Base-by-base conservation (phyloP, 2,888 invertebrate species). In the Byasa hedistus region DNA sequence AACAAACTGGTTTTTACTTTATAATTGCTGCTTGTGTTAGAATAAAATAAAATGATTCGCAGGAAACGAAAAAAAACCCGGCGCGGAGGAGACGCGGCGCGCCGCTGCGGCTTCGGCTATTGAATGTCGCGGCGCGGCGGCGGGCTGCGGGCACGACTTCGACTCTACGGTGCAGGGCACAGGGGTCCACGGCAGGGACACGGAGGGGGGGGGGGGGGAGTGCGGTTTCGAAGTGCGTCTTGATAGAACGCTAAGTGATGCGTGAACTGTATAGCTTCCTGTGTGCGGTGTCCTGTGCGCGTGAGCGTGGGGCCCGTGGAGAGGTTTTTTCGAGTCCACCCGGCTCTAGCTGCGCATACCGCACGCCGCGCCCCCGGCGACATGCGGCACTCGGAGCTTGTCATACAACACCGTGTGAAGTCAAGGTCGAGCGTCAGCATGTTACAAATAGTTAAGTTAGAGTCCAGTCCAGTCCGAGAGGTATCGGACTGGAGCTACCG, bases 171-270 rank as follows among this genome's bases (percentile, higher is more conserved):
- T 19, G 0, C 5, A 24, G 1, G 8, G 3, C 36, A 51, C 51
- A 63, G 44, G 59, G 8, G 23, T 62, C 21, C 5, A 44, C n/a
- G 36, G 48, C 48, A 17, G 32, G 32, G 32, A 44, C 19, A 27
- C 12, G n/a, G 17, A 8, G 21, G 36, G 27, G 8, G 7, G 15
- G 57, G 59, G 32, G 58, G 21, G 0, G 59, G 2, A 24, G 56
- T 67, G 67, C 24, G 67, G 67, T 63, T 62, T 57, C 27, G 55
- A 60, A 63, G n/a, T 63, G 56, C 56, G 63, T 56, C 63, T 55
- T 59, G 36, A 59, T 60, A 56, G 63, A 32, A 24, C 8, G 36
- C 32, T 36, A 55, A 66, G 55, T 64, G 63, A 57, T 60, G 67
- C 48, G 63, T 56, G 19, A 63, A 66, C 59, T 66, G 39, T 58